Evolutionary conservation across 2,113 vertebrate genomes (phyloP).

Genomic region (Zosterops japonicus): DNA sequence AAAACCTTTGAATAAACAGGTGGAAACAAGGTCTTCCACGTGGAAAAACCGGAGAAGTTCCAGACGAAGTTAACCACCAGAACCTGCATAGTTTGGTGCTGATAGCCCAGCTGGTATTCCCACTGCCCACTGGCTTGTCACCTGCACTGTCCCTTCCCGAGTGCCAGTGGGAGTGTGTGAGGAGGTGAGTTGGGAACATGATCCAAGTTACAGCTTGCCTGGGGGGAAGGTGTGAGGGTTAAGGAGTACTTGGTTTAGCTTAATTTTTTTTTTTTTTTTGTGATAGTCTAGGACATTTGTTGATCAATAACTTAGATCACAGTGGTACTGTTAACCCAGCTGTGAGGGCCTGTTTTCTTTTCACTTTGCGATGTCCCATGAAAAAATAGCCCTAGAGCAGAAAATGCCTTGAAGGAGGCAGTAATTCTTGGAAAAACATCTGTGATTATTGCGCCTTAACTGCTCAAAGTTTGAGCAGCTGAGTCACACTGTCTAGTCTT

Average conservation of each 20-base stretch:
- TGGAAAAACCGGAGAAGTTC: neutral
- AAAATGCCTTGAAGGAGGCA: neutral
- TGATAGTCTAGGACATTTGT: neutral
- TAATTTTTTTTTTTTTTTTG: neutral
- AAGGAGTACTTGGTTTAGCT: accelerated
- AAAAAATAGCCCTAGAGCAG: neutral
- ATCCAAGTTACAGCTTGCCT: neutral
- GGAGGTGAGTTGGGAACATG: neutral
- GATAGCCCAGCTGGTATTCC: neutral
- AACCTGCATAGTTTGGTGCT: neutral
- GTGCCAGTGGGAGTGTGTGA: neutral
- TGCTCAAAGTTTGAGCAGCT: neutral
- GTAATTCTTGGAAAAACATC: neutral
- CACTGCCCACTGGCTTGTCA: neutral
- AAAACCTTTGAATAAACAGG: neutral
- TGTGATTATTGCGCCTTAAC: neutral
- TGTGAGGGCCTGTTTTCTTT: neutral
- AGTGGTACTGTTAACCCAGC: neutral
- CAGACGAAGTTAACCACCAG: neutral
- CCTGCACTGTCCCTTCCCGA: neutral
- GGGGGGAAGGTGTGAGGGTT: neutral
- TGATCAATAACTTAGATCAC: neutral
- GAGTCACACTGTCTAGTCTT: neutral
- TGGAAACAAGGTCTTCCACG: neutral
- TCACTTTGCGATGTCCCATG: neutral